A percentile compares a stretch with the other conserved stretches of the same genome.
Evolutionary conservation across 2,888 invertebrate genomes (phyloP).

Genomic region (Lathronympha strigana): DNA sequence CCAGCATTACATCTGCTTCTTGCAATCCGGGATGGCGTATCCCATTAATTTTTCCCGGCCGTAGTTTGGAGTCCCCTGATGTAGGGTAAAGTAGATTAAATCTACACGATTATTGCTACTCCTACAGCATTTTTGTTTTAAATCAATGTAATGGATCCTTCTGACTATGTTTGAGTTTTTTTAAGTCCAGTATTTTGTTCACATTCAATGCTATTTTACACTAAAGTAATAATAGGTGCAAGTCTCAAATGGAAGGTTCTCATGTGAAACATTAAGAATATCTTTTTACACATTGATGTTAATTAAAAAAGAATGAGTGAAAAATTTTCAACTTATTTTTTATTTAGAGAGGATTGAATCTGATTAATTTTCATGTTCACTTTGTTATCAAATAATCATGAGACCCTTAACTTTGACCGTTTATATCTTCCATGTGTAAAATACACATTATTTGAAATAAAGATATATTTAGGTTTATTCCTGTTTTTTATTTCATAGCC

Average conservation of each 20-base stretch:
- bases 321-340: conserved; percentile 46
- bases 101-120: conserved; percentile 69
- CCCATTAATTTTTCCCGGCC: too few relatives aligned
- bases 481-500: conserved; percentile 55
- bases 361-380: conserved; percentile 59
- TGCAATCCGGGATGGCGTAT: too few relatives aligned
- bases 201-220: conserved; percentile 52
- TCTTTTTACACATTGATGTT: conserved; percentile 7
- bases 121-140: conserved; percentile 38
- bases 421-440: conserved; percentile 70
- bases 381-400: conserved; percentile 63
- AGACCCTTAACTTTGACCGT: conserved; percentile 64
- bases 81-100: conserved; percentile 72
- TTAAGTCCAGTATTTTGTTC: conserved; percentile 43
- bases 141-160: conserved; percentile 63
- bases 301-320: neutral
- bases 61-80: too few relatives aligned
- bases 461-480: conserved; percentile 72
- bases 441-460: conserved; percentile 68
- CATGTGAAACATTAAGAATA: conserved; percentile 39
- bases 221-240: conserved; percentile 61
- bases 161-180: conserved; percentile 51
- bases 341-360: conserved; percentile 72
- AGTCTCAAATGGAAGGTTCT: conserved; percentile 71
- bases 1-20: too few relatives aligned